These are phyloP conservation scores for Vidua macroura DNA, from an alignment of 2,113 vertebrate genomes.

Conservation along the genomic window DNA sequence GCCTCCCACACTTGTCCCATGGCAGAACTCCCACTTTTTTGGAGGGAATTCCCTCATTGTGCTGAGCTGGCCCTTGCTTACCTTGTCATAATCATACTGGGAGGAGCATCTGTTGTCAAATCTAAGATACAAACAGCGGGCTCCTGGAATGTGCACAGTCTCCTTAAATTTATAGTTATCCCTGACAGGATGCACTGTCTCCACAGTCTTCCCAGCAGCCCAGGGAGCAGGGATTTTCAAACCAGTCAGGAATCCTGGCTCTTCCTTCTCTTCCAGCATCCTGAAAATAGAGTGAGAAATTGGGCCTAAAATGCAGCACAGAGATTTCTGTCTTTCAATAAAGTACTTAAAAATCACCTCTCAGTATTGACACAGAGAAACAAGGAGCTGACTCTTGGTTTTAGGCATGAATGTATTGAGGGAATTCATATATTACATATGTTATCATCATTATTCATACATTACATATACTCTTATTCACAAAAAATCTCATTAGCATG, in stretches of 20 bases:
- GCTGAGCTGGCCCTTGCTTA: constrained; percentile 49
- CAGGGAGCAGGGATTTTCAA: constrained; percentile 98
- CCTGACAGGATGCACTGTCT: constrained; percentile 95
- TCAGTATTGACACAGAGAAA: background rate
- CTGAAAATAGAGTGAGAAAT: constrained; percentile 62
- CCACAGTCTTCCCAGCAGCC: constrained; percentile 97
- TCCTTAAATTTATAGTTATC: constrained; percentile 99
- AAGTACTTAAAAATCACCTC: background rate
- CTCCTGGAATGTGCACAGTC: constrained; percentile 96
- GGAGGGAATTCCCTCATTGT: background rate
- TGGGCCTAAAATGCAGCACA: background rate
- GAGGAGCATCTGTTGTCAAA: constrained; percentile 97
- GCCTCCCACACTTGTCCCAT: background rate
- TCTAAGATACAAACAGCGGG: constrained; percentile 94
- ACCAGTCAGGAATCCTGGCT: constrained; percentile 95
- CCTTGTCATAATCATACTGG: constrained; percentile 99
- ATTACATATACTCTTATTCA: background rate
- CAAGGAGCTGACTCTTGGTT: background rate
- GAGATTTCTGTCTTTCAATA: background rate
- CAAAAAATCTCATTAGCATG: background rate
- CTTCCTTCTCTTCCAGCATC: constrained; percentile 94
- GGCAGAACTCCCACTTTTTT: background rate
- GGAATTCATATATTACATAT: background rate
- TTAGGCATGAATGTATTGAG: background rate
- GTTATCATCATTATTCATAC: background rate